Percentiles rank a stretch among this genome's conserved stretches.
Conservation (phyloP, 2,888 invertebrate genomes). For the Orthosia incerta region DNA sequence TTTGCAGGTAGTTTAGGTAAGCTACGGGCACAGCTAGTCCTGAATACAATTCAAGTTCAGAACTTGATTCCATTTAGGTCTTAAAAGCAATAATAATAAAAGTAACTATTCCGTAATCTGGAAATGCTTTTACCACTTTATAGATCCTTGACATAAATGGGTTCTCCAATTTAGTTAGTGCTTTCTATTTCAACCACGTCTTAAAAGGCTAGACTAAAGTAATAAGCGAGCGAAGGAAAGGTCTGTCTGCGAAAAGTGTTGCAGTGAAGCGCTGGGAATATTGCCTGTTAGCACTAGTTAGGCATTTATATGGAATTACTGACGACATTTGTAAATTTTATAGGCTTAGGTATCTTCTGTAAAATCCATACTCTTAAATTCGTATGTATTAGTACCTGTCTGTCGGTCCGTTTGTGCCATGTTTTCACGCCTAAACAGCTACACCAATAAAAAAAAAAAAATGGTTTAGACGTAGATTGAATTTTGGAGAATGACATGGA, state of each 20-base stretch:
- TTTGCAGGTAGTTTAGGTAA: too few relatives aligned
- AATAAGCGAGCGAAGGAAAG: conserved; percentile 48
- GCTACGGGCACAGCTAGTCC: neutral
- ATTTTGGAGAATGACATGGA: too few relatives aligned
- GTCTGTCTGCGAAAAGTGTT: conserved; percentile 36
- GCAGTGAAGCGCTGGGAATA: neutral
- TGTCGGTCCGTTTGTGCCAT: too few relatives aligned
- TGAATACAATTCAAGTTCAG: neutral
- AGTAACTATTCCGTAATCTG: conserved; percentile 23
- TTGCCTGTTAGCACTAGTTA: conserved; percentile 13
- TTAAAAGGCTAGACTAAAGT: conserved; percentile 57
- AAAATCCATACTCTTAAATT: too few relatives aligned
- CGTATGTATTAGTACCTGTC: too few relatives aligned
- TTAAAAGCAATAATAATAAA: conserved; percentile 1
- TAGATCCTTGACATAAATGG: conserved; percentile 25
- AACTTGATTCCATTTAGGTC: conserved; percentile 9
- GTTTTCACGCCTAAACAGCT: too few relatives aligned
- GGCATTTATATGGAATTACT: neutral
- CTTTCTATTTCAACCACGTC: conserved; percentile 57
- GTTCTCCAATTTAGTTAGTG: conserved; percentile 46
- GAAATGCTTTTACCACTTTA: conserved; percentile 24
- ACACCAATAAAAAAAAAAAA: too few relatives aligned
- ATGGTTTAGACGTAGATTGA: too few relatives aligned
- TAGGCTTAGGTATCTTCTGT: too few relatives aligned
- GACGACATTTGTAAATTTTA: neutral